A percentile compares a stretch with the other conserved stretches of the same genome.
phyloP scores from a whole-genome alignment of 2,797 vertebrate genomes.

The Erithacus rubecula region DNA sequence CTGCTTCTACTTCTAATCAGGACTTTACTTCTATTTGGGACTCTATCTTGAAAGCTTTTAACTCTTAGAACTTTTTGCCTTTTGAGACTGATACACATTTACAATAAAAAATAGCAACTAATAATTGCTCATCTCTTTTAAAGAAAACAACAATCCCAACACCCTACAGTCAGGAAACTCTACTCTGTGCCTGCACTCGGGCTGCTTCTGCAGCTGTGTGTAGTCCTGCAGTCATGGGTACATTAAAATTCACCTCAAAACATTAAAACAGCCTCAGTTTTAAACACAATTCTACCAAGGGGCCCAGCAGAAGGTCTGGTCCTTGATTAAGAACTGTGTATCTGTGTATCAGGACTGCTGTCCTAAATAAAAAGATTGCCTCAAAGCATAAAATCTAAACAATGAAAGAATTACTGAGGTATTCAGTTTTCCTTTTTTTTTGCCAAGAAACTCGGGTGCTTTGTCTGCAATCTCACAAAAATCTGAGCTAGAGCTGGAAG shows the following conservation, averaged over 20 bases:
- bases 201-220: neutral
- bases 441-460: neutral
- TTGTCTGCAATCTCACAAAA: neutral
- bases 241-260: neutral
- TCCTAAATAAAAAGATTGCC: neutral
- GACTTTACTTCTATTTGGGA: too few species aligned
- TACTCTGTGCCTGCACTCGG: accelerated
- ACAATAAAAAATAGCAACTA: too few species aligned
- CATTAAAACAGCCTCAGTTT: neutral
- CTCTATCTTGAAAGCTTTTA: too few species aligned
- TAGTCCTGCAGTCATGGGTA: neutral
- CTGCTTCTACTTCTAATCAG: too few species aligned
- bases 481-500: neutral
- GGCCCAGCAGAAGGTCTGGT: neutral
- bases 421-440: neutral
- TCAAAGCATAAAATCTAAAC: neutral
- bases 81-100: too few species aligned
- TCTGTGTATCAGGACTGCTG: neutral
- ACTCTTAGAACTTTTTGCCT: too few species aligned
- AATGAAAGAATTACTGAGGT: neutral
- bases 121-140: too few species aligned
- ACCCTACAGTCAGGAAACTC: neutral
- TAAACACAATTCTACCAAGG: neutral
- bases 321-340: neutral
- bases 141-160: too few species aligned